Evolutionary conservation across 2,888 invertebrate species (phyloP).

Genomic region (Dexiosoma caninum): DNA sequence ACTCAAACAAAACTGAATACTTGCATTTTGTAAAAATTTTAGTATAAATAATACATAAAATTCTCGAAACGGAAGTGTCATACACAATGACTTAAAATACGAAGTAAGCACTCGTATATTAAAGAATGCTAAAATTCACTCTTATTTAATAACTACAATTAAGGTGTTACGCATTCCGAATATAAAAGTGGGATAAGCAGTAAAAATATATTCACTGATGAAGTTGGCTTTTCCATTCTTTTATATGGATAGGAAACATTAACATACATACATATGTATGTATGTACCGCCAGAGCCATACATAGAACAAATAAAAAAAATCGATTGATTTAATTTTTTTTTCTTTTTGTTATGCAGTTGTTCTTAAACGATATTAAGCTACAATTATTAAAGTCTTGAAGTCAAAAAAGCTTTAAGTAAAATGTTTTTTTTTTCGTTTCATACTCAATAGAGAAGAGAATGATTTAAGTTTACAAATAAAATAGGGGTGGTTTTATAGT

Average conservation of each 20-base stretch:
- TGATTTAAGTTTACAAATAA: background rate
- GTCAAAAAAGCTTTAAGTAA: slow-evolving; percentile 40
- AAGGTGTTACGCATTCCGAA: slow-evolving; percentile 32
- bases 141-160: slow-evolving; percentile 23
- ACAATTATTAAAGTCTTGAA: slow-evolving; percentile 6
- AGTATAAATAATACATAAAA: background rate
- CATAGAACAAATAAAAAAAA: slow-evolving; percentile 12
- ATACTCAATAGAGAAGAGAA: background rate
- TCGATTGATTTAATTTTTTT: slow-evolving; percentile 28
- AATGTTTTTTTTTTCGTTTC: background rate
- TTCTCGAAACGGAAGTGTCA: slow-evolving; percentile 24
- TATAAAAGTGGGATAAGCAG: slow-evolving; percentile 28
- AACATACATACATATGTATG: too few species aligned
- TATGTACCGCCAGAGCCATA: slow-evolving; percentile 43
- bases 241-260: too few species aligned
- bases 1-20: background rate
- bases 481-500: slow-evolving; percentile 29
- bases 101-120: background rate
- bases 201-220: too few species aligned
- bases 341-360: background rate
- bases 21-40: background rate
- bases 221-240: slow-evolving; percentile 3
- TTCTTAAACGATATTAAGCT: background rate
- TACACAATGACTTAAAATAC: background rate
- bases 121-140: slow-evolving; percentile 12